Conservation (phyloP, 2,113 vertebrate species). For the Tautogolabrus adspersus region DNA sequence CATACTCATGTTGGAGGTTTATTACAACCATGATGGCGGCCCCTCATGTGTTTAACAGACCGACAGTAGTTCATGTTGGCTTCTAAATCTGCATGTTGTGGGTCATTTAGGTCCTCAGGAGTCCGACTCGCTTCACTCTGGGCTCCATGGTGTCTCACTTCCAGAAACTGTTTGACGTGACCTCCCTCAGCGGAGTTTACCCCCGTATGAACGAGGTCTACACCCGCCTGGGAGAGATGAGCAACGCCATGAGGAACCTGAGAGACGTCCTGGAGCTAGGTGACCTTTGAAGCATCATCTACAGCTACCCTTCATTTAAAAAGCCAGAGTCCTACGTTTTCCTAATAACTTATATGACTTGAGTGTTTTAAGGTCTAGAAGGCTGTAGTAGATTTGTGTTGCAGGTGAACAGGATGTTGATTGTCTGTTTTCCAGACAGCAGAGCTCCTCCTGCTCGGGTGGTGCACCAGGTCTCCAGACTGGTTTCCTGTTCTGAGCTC, state of each 20-base stretch:
- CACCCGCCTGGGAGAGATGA: conserved; percentile 89
- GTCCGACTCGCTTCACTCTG: conserved; percentile 82
- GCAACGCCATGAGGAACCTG: conserved; percentile 89
- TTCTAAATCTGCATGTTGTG: background rate
- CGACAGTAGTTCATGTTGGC: too few relatives aligned
- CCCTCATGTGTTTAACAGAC: too few relatives aligned
- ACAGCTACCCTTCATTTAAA: too few relatives aligned
- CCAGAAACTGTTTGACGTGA: conserved; percentile 91
- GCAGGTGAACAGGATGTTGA: background rate
- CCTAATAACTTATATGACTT: too few relatives aligned
- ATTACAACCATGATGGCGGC: background rate
- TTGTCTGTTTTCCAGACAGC: conserved; percentile 79
- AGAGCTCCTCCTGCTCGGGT: conserved; percentile 84
- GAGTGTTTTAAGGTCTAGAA: too few relatives aligned
- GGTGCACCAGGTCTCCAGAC: conserved; percentile 85
- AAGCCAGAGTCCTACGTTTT: too few relatives aligned
- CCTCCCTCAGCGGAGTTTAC: conserved; percentile 87
- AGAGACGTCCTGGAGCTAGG: conserved; percentile 87
- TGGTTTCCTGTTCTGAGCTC: conserved; percentile 78
- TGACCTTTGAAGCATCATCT: conserved; percentile 45
- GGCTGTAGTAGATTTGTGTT: background rate
- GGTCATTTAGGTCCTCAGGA: conserved; percentile 77
- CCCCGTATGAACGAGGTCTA: conserved; percentile 94
- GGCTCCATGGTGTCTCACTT: conserved; percentile 90
- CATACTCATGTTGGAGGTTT: too few relatives aligned